Evolutionary conservation across 2,113 vertebrate genomes (phyloP).

Genomic region (Microcebus ravelobensis): DNA sequence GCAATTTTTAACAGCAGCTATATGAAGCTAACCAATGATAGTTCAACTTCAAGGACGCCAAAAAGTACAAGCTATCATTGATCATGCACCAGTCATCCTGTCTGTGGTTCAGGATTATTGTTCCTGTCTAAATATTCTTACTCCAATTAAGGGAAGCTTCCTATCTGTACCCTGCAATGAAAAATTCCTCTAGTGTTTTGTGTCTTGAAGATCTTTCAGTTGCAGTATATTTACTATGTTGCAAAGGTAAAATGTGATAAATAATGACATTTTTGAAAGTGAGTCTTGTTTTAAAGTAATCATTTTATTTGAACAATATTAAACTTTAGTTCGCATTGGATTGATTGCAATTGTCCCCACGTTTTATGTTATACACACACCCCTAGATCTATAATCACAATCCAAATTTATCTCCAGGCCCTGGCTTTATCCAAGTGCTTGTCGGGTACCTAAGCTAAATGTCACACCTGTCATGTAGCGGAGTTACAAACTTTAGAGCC

Average conservation of each 20-base stretch:
- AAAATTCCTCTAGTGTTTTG: neutral
- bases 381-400: neutral
- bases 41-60: neutral
- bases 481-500: neutral
- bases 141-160: conserved; percentile 18
- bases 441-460: neutral
- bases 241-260: neutral
- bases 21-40: neutral
- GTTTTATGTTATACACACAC: neutral
- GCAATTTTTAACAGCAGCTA: neutral
- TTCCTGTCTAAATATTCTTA: neutral
- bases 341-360: neutral
- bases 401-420: neutral
- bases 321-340: neutral
- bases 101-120: neutral
- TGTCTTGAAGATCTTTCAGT: neutral
- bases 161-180: neutral
- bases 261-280: neutral
- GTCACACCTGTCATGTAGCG: neutral
- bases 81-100: neutral
- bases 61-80: neutral
- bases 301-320: neutral
- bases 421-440: neutral
- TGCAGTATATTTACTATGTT: conserved; percentile 39
- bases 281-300: neutral